These are phyloP conservation scores for Drosophila quadrilineata DNA, from an alignment of 1,140 invertebrate genomes.

Conservation along the genomic window DNA sequence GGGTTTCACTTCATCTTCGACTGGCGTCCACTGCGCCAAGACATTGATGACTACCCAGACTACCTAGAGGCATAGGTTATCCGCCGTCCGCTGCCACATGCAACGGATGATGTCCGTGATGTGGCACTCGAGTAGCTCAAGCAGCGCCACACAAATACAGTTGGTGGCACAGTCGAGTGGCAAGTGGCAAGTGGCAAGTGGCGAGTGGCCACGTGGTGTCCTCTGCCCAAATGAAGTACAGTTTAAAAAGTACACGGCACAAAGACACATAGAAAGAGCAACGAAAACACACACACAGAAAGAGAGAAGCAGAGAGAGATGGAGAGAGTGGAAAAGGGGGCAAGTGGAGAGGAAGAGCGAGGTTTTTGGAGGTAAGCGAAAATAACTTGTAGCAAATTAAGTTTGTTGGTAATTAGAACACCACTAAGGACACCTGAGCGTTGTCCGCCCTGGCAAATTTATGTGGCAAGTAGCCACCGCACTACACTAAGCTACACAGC, in stretches of 20 bases:
- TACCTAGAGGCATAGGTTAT: background rate
- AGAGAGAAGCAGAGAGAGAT: background rate
- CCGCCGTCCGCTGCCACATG: too few species aligned
- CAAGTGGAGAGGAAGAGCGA: background rate
- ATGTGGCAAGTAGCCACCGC: slow-evolving; percentile 30
- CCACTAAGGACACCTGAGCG: slow-evolving; percentile 78
- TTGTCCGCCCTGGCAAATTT: slow-evolving; percentile 36
- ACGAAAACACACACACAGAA: background rate
- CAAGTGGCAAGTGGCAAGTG: slow-evolving; percentile 22
- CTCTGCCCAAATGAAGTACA: too few species aligned
- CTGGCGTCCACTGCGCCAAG: background rate
- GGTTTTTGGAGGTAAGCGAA: slow-evolving; percentile 37
- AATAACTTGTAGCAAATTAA: slow-evolving; percentile 79
- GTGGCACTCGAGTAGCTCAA: slow-evolving; percentile 42
- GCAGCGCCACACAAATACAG: slow-evolving; percentile 15
- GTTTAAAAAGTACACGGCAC: too few species aligned
- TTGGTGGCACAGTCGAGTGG: slow-evolving; percentile 31
- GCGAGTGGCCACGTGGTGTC: slow-evolving; percentile 1
- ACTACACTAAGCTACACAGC: slow-evolving; percentile 45
- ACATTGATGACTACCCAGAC: background rate
- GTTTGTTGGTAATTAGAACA: slow-evolving; percentile 80
- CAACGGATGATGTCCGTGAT: background rate
- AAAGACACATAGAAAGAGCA: background rate
- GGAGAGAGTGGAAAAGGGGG: background rate
- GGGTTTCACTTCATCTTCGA: slow-evolving; percentile 12